A percentile compares a stretch with the other conserved stretches of the same genome.
Evolutionary conservation across 92 coral and sea anemone species (phyloP).

Genomic region (Virgularia gustaviana): DNA sequence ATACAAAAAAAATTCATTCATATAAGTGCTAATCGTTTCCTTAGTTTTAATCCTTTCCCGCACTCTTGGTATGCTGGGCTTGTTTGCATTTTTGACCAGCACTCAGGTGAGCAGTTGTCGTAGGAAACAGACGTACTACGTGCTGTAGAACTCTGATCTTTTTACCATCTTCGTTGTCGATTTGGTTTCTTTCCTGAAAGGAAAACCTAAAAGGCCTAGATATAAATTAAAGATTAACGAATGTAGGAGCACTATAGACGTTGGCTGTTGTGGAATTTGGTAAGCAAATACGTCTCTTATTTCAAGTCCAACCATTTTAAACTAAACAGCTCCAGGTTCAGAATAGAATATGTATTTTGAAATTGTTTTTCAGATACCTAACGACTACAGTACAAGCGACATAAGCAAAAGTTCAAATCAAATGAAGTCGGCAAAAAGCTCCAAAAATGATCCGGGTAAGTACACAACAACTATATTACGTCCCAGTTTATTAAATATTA

Average conservation of each 20-base stretch:
- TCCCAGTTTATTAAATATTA: too few species aligned
- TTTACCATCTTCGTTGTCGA: neutral
- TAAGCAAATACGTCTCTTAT: conserved; percentile 6
- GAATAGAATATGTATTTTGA: neutral
- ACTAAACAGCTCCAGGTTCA: neutral
- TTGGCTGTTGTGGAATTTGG: conserved; percentile 24
- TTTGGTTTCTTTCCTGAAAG: conserved; percentile 8
- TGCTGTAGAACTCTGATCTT: neutral
- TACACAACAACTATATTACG: too few species aligned
- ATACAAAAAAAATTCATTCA: conserved; percentile 16
- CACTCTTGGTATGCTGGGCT: conserved; percentile 1
- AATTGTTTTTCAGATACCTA: neutral
- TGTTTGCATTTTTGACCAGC: conserved; percentile 9
- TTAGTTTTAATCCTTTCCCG: conserved; percentile 16
- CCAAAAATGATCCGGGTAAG: conserved; percentile 54
- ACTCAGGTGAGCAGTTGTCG: neutral
- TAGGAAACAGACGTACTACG: neutral
- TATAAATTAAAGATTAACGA: conserved; percentile 9
- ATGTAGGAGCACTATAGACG: neutral
- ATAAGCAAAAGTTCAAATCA: conserved; percentile 15
- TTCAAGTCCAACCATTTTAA: neutral
- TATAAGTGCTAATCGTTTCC: conserved; percentile 24
- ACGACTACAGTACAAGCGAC: neutral
- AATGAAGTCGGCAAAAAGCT: conserved; percentile 41
- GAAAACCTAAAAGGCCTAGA: neutral